These are phyloP conservation scores for Guaruba guarouba DNA, from an alignment of 2,113 vertebrate species.

Conservation along the genomic window DNA sequence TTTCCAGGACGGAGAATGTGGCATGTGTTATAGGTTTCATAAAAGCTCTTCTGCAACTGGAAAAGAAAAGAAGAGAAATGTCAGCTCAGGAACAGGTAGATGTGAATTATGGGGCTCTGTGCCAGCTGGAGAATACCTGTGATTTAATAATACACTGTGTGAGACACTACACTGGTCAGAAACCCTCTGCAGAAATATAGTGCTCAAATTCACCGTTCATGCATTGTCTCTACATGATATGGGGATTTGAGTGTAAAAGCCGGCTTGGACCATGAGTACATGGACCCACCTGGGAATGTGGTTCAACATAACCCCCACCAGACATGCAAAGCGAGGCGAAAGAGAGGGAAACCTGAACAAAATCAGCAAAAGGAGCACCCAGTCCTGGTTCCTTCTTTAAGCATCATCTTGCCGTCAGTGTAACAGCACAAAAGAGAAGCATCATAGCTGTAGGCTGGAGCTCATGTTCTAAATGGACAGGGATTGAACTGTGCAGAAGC, in stretches of 20 bases:
- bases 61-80: neutral
- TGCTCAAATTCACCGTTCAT: rapidly evolving
- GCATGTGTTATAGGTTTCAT: constrained; percentile 12
- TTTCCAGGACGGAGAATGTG: constrained; percentile 41
- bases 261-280: neutral
- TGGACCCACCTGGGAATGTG: neutral
- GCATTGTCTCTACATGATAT: neutral
- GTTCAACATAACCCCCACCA: neutral
- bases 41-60: constrained; percentile 43
- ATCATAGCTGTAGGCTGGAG: neutral
- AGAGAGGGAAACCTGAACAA: neutral
- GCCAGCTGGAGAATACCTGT: neutral
- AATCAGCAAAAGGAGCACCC: neutral
- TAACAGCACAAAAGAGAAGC: neutral
- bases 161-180: neutral
- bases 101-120: neutral
- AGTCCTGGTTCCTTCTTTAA: neutral
- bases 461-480: neutral
- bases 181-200: neutral
- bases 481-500: neutral
- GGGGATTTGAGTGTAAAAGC: neutral
- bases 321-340: neutral
- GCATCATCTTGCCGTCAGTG: neutral
- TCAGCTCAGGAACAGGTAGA: constrained; percentile 9
- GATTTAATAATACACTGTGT: neutral